These are phyloP conservation scores for Hesperophylax magnus DNA, from an alignment of 1,140 invertebrate genomes.

Conservation along the genomic window DNA sequence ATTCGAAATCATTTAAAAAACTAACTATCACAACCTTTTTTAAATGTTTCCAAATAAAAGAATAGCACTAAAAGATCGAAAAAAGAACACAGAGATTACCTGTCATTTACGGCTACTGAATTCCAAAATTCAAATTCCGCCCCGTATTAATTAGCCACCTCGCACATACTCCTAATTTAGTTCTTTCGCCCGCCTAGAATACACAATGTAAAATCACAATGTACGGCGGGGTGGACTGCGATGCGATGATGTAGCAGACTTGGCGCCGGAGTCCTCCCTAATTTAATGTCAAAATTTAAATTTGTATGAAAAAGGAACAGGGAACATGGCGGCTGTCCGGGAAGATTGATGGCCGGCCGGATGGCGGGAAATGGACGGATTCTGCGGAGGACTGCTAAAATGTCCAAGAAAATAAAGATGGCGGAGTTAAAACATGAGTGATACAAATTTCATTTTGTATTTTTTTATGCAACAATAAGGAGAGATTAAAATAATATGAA, in stretches of 20 bases:
- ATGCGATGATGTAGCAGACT: conserved; percentile 31
- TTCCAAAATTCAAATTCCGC: no score
- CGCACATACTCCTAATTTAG: conserved; percentile 24
- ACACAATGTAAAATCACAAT: not conserved
- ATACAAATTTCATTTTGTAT: no score
- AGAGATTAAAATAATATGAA: no score
- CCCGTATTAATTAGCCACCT: not conserved
- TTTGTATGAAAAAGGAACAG: conserved; percentile 42
- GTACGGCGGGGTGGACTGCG: no score
- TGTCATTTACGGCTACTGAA: no score
- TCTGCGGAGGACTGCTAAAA: not conserved
- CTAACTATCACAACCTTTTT: no score
- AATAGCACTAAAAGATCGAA: no score
- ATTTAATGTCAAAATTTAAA: conserved; percentile 44
- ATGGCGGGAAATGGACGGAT: conserved; percentile 39
- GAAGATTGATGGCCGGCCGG: conserved; percentile 34
- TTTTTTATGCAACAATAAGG: no score
- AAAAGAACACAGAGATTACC: no score
- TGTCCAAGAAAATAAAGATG: not conserved
- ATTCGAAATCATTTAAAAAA: no score
- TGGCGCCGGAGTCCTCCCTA: conserved; percentile 33
- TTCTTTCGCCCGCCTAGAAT: conserved; percentile 31
- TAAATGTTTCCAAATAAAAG: no score
- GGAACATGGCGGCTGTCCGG: conserved; percentile 9
- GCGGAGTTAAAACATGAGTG: not conserved